Evolutionary conservation across 35 echinoderm and acorn worm genomes (phyloP), one percentile per base, ranked within the genome.

Genomic region (Apostichopus californicus): DNA sequence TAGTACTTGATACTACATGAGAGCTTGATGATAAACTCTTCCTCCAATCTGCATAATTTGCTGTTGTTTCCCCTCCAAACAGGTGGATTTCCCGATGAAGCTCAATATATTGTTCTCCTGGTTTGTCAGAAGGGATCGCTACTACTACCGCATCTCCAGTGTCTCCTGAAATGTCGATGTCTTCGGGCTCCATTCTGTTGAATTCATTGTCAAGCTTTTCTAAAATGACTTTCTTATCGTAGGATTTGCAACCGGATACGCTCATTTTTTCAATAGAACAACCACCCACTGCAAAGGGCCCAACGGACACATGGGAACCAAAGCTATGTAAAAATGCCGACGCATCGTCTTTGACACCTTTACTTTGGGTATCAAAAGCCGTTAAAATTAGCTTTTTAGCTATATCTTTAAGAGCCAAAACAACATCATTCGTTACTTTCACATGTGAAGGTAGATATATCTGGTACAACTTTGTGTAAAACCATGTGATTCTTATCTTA

Each of bases 221-320:
- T 8, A n/a, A 15, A 9, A 89, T 14, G 1, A 17, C 21, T 68
- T 20, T 23, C 9, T 80, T 80, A 5, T 68, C 23, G 59, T 17
- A 17, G 20, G 13, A 56, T 17, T 89, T 23, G 9, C 9, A 68
- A 66, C 68, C 86, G 10, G 65, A 15, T n/a, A 8, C 8, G 60
- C 15, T 72, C 65, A 89, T 57, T 26, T 66, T 65, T 72, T 89
- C 9, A 5, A 89, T 25, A 46, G 8, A 72, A n/a, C 86, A 18
- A 11, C 86, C 86, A 23, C 86, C 86, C 12, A 68, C n/a, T 9
- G 14, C 4, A 6, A 86, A 86, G 3, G 83, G 83, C 12, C 83
- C 83, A 6, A 10, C 55, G 15, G 52, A 24, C 8, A 89, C 65
- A 28, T 89, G 86, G 2, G 86, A 89, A 8, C 86, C 86, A 66